phyloP scores from a whole-genome alignment of 2,797 vertebrate genomes.

The Dryobates pubescens region DNA sequence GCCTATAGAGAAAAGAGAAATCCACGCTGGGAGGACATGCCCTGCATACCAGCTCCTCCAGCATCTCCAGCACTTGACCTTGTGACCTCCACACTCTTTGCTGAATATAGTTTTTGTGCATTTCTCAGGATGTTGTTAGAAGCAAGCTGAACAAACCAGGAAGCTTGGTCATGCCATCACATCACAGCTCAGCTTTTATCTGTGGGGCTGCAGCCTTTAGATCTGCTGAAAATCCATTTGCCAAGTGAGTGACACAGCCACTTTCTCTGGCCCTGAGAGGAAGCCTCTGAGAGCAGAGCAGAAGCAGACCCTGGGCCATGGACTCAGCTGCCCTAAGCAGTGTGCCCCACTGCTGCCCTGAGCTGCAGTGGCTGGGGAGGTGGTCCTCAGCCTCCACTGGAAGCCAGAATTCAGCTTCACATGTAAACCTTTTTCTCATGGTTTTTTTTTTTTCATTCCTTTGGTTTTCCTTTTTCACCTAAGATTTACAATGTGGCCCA shows the following conservation, averaged over 20 bases:
- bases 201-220: not conserved
- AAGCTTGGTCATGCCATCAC: conserved; percentile 28
- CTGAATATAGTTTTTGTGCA: not conserved
- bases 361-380: not conserved
- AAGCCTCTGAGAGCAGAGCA: not conserved
- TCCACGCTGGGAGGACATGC: not conserved
- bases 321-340: not conserved
- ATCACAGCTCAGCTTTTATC: conserved; percentile 1
- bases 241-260: not conserved
- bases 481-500: not conserved
- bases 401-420: not conserved
- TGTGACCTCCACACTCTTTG: not conserved
- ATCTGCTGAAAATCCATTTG: not conserved
- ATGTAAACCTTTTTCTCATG: not conserved
- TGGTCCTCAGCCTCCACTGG: not conserved
- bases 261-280: not conserved
- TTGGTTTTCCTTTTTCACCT: too few species aligned
- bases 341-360: not conserved
- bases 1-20: not conserved
- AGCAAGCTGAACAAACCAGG: conserved; percentile 37
- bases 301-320: not conserved
- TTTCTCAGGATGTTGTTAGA: conserved; percentile 39
- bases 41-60: not conserved
- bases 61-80: conserved; percentile 21
- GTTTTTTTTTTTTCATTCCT: too few species aligned